A percentile compares a stretch with the other conserved stretches of the same genome.
These are phyloP conservation scores for Babylonia areolata DNA, from an alignment of 1,140 invertebrate species.

Conservation along the genomic window DNA sequence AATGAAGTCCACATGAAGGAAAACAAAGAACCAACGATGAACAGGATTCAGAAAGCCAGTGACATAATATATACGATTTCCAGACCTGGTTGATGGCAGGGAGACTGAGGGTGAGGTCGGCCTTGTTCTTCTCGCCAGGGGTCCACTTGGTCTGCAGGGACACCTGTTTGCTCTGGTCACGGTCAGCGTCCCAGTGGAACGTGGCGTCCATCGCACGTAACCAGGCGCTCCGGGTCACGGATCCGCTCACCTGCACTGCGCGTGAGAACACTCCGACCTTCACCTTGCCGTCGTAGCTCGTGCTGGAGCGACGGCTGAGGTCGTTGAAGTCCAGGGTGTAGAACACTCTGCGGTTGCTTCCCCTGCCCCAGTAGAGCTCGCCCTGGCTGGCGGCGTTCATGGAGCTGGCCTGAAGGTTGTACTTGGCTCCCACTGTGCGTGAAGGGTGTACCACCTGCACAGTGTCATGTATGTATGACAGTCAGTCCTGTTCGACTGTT, in stretches of 20 bases:
- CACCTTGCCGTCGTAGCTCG: conserved; percentile 29
- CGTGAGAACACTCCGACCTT: conserved; percentile 46
- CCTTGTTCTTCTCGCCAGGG: conserved; percentile 45
- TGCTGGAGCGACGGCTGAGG: conserved; percentile 34
- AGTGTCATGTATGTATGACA: too few relatives aligned
- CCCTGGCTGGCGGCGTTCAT: conserved; percentile 14
- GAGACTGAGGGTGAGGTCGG: conserved; percentile 55
- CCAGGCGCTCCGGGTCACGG: neutral
- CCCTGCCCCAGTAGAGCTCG: conserved; percentile 33
- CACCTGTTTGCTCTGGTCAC: conserved; percentile 59
- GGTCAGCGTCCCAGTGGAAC: conserved; percentile 62
- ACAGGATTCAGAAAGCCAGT: too few relatives aligned
- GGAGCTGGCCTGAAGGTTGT: neutral
- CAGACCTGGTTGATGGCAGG: conserved; percentile 60
- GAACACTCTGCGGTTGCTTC: conserved; percentile 30
- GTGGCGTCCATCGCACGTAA: conserved; percentile 45
- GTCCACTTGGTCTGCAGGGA: conserved; percentile 48
- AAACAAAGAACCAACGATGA: too few relatives aligned
- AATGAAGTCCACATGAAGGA: too few relatives aligned
- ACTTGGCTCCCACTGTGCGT: conserved; percentile 38
- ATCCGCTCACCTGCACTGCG: conserved; percentile 48
- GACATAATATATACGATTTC: neutral
- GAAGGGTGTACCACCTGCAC: conserved; percentile 31
- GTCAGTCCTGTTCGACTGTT: too few relatives aligned
- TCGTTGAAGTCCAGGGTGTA: conserved; percentile 41